Evolutionary conservation across 2,113 vertebrate genomes (phyloP).

Genomic region (Alectura lathami): DNA sequence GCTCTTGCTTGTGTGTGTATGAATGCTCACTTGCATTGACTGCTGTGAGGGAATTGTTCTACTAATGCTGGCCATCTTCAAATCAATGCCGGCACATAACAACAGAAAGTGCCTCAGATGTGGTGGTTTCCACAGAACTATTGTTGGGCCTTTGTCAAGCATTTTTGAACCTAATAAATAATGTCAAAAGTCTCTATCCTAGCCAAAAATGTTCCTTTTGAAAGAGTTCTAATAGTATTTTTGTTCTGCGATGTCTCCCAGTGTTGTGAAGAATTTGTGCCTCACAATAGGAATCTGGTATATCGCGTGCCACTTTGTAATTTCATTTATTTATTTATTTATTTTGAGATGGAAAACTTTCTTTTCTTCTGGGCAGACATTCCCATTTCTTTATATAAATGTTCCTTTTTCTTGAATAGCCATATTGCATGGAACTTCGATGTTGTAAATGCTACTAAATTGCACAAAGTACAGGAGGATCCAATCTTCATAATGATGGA

Average conservation of each 20-base stretch:
- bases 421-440: background rate
- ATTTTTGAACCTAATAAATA: constrained; percentile 90
- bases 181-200: constrained; percentile 88
- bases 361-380: background rate
- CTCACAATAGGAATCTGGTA: constrained; percentile 81
- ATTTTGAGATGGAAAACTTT: background rate
- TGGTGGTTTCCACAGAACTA: constrained; percentile 81
- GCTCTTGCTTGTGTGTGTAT: constrained; percentile 74
- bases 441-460: background rate
- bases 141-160: constrained; percentile 83
- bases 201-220: constrained; percentile 85
- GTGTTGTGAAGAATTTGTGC: constrained; percentile 83
- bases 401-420: background rate
- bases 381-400: background rate
- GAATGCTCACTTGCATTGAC: constrained; percentile 77
- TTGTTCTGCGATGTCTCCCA: constrained; percentile 82
- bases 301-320: constrained; percentile 79
- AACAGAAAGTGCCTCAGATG: constrained; percentile 83
- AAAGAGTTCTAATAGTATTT: constrained; percentile 91
- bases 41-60: constrained; percentile 86
- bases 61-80: constrained; percentile 71
- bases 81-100: constrained; percentile 81
- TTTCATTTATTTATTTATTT: background rate
- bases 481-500: constrained; percentile 2
- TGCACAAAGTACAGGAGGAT: background rate